These are phyloP conservation scores for Heliothis virescens DNA, from an alignment of 1,140 invertebrate genomes.

Conservation along the genomic window DNA sequence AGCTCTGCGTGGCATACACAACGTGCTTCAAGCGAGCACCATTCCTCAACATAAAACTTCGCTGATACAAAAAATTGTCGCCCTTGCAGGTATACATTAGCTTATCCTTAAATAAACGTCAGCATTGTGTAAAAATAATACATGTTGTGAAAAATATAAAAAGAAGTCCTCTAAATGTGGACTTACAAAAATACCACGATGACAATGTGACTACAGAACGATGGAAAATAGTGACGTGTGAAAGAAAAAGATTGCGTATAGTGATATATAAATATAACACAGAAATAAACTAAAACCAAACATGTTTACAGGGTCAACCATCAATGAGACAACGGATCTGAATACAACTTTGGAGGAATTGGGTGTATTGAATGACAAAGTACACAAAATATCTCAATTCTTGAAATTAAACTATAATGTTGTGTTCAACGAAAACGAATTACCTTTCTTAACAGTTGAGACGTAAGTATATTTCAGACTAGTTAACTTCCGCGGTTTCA, in stretches of 20 bases:
- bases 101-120: too few species aligned
- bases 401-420: not conserved
- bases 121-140: not conserved
- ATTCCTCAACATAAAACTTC: not conserved
- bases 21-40: not conserved
- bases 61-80: not conserved
- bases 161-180: too few species aligned
- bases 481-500: too few species aligned
- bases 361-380: not conserved
- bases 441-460: not conserved
- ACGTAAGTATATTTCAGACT: not conserved
- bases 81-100: conserved; percentile 3
- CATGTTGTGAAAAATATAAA: not conserved
- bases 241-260: too few species aligned
- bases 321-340: not conserved
- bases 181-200: too few species aligned
- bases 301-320: not conserved
- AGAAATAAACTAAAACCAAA: too few species aligned
- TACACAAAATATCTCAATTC: not conserved
- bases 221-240: too few species aligned
- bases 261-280: too few species aligned
- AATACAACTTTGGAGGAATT: conserved; percentile 10
- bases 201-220: too few species aligned
- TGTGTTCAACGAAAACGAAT: not conserved
- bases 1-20: not conserved